Evolutionary conservation across 2,113 vertebrate genomes (phyloP).

Genomic region (Trogon melanurus): DNA sequence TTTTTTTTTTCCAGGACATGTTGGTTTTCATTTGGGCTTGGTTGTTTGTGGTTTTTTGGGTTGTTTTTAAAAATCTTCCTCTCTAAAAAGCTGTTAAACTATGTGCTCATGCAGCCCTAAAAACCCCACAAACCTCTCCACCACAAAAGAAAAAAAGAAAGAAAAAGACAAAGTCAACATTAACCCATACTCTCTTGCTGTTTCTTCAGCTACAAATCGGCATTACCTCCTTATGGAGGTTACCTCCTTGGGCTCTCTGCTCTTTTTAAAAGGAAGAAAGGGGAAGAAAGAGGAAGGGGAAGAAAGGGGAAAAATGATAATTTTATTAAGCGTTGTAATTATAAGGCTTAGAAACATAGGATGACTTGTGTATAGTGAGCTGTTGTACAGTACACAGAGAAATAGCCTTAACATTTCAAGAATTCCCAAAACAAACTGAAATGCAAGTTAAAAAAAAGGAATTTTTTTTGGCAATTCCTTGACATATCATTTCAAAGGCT

Average conservation of each 20-base stretch:
- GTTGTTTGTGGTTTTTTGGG: neutral
- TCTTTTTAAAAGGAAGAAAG: neutral
- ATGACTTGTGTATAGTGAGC: neutral
- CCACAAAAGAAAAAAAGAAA: fast-evolving
- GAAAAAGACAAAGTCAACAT: neutral
- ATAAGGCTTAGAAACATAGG: neutral
- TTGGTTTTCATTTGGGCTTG: neutral
- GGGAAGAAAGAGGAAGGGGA: neutral
- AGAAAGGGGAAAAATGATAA: neutral
- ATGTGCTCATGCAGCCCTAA: neutral
- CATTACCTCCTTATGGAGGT: neutral
- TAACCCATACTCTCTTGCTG: neutral
- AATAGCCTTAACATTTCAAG: neutral
- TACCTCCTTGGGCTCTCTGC: neutral
- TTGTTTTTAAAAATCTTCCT: neutral
- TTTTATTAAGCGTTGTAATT: neutral
- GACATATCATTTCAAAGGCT: neutral
- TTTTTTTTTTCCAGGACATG: neutral
- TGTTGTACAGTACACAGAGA: neutral
- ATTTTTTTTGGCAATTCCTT: neutral
- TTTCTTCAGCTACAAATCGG: neutral
- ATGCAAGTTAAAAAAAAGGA: neutral
- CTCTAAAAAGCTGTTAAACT: neutral
- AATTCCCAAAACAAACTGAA: neutral
- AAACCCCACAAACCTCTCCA: fast-evolving